phyloP scores from a whole-genome alignment of 2,888 invertebrate species.

The Mythimna albipuncta region DNA sequence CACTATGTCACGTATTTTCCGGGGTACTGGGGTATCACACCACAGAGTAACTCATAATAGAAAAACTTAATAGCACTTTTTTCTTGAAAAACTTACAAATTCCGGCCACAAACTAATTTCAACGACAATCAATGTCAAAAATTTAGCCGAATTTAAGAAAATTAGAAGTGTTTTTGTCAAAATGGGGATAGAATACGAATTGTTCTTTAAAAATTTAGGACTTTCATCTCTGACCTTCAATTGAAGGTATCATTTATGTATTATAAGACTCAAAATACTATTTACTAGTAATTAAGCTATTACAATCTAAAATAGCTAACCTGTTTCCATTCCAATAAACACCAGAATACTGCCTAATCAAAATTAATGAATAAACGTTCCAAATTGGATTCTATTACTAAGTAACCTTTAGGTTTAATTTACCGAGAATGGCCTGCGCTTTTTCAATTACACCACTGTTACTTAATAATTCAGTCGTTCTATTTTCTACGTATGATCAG shows the following conservation, averaged over 20 bases:
- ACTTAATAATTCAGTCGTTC: conserved; percentile 15
- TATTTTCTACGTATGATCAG: neutral
- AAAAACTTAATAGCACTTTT: no score
- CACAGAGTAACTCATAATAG: no score
- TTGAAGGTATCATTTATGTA: neutral
- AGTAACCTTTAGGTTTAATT: conserved; percentile 10
- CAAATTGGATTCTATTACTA: conserved; percentile 29
- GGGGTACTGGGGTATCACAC: no score
- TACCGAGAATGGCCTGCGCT: neutral
- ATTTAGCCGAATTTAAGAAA: neutral
- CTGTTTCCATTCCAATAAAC: conserved; percentile 7
- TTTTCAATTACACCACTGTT: conserved; percentile 22
- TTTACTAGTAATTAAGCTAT: no score
- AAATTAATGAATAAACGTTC: neutral
- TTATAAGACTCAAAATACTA: no score
- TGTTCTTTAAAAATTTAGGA: neutral
- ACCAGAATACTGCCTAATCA: neutral
- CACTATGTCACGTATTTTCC: no score
- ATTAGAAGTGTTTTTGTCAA: neutral
- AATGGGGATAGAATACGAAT: neutral
- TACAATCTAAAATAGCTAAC: neutral
- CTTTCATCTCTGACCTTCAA: neutral
- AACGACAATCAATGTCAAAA: neutral
- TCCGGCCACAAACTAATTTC: neutral
- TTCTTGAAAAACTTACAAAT: neutral